Conservation (phyloP, 2,797 vertebrate genomes). For the Nyctalus aviator region DNA sequence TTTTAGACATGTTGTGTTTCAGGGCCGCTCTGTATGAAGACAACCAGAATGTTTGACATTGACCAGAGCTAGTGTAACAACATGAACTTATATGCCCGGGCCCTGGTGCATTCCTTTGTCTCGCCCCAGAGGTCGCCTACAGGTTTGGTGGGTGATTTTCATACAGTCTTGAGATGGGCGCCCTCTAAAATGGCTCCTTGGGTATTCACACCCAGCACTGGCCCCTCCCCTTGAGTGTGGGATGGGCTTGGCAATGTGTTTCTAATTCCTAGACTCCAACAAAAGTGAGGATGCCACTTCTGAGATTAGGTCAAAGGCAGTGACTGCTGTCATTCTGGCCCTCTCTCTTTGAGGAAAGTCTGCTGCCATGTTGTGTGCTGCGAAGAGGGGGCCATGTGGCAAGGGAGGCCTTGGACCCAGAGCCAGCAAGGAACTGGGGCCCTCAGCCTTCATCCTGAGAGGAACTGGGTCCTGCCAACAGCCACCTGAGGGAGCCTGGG, state of each 20-base stretch:
- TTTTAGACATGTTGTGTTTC: neutral
- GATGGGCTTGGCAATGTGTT: neutral
- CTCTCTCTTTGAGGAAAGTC: neutral
- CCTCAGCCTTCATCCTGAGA: neutral
- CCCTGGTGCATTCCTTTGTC: neutral
- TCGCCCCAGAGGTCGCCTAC: neutral
- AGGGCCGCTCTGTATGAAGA: neutral
- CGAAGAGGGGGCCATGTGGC: neutral
- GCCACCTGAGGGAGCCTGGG: neutral
- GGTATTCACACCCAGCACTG: no score
- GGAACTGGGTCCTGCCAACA: neutral
- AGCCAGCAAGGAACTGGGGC: neutral
- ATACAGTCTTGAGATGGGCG: no score
- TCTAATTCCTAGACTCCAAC: neutral
- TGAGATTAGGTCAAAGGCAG: neutral
- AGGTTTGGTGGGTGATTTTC: neutral
- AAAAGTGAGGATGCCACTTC: neutral
- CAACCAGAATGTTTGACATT: neutral
- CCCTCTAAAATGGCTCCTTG: neutral
- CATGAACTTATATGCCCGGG: no score
- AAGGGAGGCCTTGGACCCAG: neutral
- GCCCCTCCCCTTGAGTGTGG: neutral
- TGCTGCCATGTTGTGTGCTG: neutral
- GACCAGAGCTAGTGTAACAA: neutral
- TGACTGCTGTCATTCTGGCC: neutral